phyloP scores from a whole-genome alignment of 2,888 invertebrate species.

The Drosophila emarginata region DNA sequence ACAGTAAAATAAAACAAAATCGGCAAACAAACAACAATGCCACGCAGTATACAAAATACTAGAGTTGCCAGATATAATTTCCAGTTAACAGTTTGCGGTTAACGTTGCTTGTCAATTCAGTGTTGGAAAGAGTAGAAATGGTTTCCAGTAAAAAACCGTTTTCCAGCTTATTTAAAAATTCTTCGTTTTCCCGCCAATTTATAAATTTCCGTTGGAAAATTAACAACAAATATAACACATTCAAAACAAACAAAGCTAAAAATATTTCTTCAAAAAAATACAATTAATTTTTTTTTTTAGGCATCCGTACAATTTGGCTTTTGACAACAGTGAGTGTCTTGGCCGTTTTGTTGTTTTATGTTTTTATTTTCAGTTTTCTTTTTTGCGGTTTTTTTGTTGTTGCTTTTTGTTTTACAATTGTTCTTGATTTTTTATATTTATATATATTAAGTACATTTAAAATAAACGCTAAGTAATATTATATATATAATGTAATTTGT shows the following conservation, averaged over 20 bases:
- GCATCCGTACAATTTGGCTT: slow-evolving; percentile 2
- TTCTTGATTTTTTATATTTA: neutral
- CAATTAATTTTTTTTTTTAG: neutral
- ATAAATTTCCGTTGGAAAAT: neutral
- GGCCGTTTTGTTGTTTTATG: neutral
- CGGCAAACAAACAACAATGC: neutral
- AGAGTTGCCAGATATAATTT: neutral
- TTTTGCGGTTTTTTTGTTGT: slow-evolving; percentile 1
- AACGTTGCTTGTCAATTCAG: neutral
- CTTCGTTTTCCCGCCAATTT: neutral
- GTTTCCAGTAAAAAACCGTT: neutral
- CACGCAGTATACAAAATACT: neutral
- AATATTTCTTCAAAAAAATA: neutral
- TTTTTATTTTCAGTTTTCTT: slow-evolving; percentile 8
- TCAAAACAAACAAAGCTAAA: neutral
- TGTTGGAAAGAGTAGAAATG: neutral
- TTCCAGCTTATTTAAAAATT: neutral
- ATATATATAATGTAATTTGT: slow-evolving; percentile 65
- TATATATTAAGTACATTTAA: slow-evolving; percentile 55
- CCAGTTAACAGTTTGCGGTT: neutral
- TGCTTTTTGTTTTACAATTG: slow-evolving; percentile 17
- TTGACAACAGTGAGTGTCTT: neutral
- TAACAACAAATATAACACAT: neutral
- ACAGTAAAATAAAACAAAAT: slow-evolving; percentile 16
- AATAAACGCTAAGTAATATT: slow-evolving; percentile 57